Conservation (phyloP, 2,888 invertebrate genomes). For the Maniola hyperantus region DNA sequence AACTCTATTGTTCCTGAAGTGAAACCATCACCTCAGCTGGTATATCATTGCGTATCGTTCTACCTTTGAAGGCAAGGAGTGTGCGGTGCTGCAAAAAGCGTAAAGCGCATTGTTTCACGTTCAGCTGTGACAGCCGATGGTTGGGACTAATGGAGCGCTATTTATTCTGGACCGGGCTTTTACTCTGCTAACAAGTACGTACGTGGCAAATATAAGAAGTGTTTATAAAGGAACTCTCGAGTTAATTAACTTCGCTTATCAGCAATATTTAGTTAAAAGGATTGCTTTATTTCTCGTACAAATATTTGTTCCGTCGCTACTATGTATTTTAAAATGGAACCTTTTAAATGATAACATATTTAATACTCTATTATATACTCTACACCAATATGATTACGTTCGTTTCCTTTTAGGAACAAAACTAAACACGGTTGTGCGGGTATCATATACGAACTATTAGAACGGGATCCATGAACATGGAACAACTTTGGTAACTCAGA, state of each 20-base stretch:
- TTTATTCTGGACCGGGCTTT: slow-evolving; percentile 64
- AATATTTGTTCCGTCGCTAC: slow-evolving; percentile 15
- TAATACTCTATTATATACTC: neutral
- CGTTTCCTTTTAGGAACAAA: neutral
- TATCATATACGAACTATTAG: neutral
- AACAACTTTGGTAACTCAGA: neutral
- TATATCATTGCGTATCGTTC: slow-evolving; percentile 63
- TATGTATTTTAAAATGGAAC: neutral
- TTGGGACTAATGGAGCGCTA: slow-evolving; percentile 67
- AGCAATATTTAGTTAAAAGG: neutral
- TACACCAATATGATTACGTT: neutral
- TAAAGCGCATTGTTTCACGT: slow-evolving; percentile 71
- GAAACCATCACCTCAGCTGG: slow-evolving; percentile 51
- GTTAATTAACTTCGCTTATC: slow-evolving; percentile 22
- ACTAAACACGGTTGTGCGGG: neutral
- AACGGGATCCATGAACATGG: neutral
- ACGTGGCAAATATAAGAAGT: slow-evolving; percentile 28
- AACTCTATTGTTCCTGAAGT: slow-evolving; percentile 49
- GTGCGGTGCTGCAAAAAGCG: slow-evolving; percentile 68
- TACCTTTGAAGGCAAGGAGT: slow-evolving; percentile 63
- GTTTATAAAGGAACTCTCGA: slow-evolving; percentile 15
- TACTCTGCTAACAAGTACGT: slow-evolving; percentile 48
- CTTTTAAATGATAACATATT: neutral
- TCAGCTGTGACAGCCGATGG: slow-evolving; percentile 60
- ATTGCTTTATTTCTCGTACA: slow-evolving; percentile 15